A percentile compares a stretch with the other conserved stretches of the same genome.
phyloP scores from a whole-genome alignment of 2,888 invertebrate species.

The Saturnia pavonia region DNA sequence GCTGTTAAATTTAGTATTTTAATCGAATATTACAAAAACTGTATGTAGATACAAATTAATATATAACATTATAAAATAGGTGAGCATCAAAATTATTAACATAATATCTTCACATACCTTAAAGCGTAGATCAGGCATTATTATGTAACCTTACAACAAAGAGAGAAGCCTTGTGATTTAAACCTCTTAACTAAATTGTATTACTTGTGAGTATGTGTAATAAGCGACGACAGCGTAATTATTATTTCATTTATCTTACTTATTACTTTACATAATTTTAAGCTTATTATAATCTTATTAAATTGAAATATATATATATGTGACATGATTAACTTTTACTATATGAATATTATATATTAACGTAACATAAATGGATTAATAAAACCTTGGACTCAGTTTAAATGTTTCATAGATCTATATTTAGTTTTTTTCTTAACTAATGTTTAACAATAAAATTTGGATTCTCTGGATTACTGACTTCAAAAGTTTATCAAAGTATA shows the following conservation, averaged over 20 bases:
- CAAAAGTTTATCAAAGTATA: no score
- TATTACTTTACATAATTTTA: neutral
- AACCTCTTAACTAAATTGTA: conserved; percentile 42
- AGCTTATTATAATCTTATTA: neutral
- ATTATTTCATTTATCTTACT: conserved; percentile 12
- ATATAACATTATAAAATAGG: neutral
- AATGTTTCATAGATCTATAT: no score
- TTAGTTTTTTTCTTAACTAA: no score
- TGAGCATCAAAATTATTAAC: neutral
- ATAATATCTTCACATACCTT: neutral
- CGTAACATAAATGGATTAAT: no score
- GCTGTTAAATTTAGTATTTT: neutral
- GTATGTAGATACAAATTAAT: neutral
- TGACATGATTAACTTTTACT: neutral
- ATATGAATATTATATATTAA: neutral
- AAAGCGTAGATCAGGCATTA: neutral
- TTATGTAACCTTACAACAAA: conserved; percentile 21
- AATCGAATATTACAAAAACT: neutral
- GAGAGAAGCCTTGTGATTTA: conserved; percentile 39
- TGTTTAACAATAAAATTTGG: no score
- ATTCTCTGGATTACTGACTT: no score
- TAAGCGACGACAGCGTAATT: conserved; percentile 20
- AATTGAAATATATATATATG: neutral
- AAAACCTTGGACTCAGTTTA: no score
- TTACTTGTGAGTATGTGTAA: conserved; percentile 25